phyloP scores from a whole-genome alignment of 2,797 vertebrate genomes.

The Cossypha heuglini region DNA sequence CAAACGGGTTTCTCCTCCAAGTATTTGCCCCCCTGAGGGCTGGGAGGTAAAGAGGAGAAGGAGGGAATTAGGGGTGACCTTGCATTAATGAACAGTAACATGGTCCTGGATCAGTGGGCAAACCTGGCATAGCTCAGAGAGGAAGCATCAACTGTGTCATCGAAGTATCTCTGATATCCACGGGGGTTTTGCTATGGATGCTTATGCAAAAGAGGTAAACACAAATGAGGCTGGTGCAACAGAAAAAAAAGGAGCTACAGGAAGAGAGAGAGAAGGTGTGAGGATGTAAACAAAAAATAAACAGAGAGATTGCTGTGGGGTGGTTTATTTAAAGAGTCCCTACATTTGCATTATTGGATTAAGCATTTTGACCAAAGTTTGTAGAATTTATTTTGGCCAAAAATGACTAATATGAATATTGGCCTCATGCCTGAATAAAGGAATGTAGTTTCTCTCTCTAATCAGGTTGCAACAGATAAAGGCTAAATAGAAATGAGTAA shows the following conservation, averaged over 20 bases:
- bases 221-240: constrained; percentile 7
- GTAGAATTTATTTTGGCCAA: constrained; percentile 60
- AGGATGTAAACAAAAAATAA: constrained; percentile 48
- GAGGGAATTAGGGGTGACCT: constrained; percentile 71
- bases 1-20: constrained; percentile 61
- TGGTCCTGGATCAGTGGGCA: constrained; percentile 63
- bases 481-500: constrained; percentile 64
- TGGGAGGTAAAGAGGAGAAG: constrained; percentile 61
- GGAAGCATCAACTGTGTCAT: constrained; percentile 58
- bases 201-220: constrained; percentile 64
- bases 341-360: constrained; percentile 55
- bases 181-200: constrained; percentile 43
- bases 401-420: constrained; percentile 64
- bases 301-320: not conserved
- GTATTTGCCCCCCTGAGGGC: constrained; percentile 43
- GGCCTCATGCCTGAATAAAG: constrained; percentile 62
- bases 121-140: constrained; percentile 61
- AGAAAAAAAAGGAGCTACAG: constrained; percentile 16
- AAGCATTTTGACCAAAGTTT: constrained; percentile 66
- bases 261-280: constrained; percentile 25
- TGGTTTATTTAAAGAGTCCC: constrained; percentile 52
- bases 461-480: constrained; percentile 71
- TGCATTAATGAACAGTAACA: constrained; percentile 64
- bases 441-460: constrained; percentile 64
- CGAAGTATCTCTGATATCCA: constrained; percentile 59